Percentiles rank a stretch among this genome's conserved stretches.
phyloP scores from a whole-genome alignment of 1,140 invertebrate genomes.

The Trichonephila clavata region DNA sequence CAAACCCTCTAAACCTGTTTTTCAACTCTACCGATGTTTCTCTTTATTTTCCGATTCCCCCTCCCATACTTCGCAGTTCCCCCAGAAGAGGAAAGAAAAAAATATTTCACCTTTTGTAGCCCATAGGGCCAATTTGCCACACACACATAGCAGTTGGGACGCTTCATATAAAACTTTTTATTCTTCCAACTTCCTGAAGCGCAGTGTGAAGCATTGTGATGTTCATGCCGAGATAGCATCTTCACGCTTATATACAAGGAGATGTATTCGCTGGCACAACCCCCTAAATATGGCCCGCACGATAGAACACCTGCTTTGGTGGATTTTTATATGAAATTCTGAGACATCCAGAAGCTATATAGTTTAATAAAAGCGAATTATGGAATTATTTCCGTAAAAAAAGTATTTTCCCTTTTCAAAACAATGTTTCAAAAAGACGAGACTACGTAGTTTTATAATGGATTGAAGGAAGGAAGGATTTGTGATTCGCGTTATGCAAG shows the following conservation, averaged over 20 bases:
- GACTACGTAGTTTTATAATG: no score
- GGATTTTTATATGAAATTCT: not conserved
- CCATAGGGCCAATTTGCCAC: slow-evolving; percentile 67
- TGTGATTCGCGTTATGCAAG: no score
- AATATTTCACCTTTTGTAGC: slow-evolving; percentile 64
- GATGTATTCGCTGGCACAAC: not conserved
- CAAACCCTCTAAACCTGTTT: slow-evolving; percentile 60
- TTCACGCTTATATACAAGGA: slow-evolving; percentile 23
- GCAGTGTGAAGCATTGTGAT: slow-evolving; percentile 18
- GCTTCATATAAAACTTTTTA: slow-evolving; percentile 36
- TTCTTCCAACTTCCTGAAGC: slow-evolving; percentile 57
- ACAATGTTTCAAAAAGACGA: no score
- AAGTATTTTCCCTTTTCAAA: not conserved
- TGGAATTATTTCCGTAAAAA: not conserved
- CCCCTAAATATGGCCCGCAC: not conserved
- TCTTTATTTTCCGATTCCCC: slow-evolving; percentile 41
- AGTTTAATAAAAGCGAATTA: not conserved
- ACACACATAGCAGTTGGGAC: slow-evolving; percentile 11
- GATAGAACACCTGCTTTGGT: slow-evolving; percentile 16
- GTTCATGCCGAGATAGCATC: slow-evolving; percentile 30
- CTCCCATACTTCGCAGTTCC: slow-evolving; percentile 5
- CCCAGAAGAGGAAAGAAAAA: not conserved
- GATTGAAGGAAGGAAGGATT: no score
- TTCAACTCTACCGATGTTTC: slow-evolving; percentile 51
- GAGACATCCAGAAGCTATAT: not conserved